Evolutionary conservation across 2,113 vertebrate genomes (phyloP).

Genomic region (Grammomys surdaster): DNA sequence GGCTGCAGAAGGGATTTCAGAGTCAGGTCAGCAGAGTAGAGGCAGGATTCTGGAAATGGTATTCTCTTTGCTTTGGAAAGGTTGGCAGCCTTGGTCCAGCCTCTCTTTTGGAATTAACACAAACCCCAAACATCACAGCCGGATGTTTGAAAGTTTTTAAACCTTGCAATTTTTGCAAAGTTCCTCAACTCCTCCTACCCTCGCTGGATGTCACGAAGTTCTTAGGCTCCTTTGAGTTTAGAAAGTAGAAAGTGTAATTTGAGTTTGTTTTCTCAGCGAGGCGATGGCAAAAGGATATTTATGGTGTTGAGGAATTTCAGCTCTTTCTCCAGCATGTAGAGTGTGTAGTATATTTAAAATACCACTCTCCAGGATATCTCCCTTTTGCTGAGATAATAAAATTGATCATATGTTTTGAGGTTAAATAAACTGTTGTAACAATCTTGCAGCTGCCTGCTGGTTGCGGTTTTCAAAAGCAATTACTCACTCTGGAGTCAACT

Average conservation of each 20-base stretch:
- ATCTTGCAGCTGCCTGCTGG: conserved; percentile 80
- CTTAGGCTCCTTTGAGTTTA: conserved; percentile 51
- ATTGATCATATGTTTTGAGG: conserved; percentile 83
- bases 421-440: conserved; percentile 82
- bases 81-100: not conserved
- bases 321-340: conserved; percentile 30
- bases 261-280: conserved; percentile 69
- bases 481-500: conserved; percentile 77
- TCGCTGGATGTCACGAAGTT: not conserved
- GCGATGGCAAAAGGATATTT: conserved; percentile 67
- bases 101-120: conserved; percentile 68
- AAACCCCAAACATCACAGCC: conserved; percentile 62
- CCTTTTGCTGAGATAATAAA: conserved; percentile 81
- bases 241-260: conserved; percentile 24
- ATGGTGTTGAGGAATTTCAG: conserved; percentile 35
- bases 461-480: conserved; percentile 80
- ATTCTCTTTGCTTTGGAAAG: conserved; percentile 66
- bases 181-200: conserved; percentile 60
- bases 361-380: conserved; percentile 63
- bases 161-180: conserved; percentile 76
- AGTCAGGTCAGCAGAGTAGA: not conserved
- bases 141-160: conserved; percentile 76
- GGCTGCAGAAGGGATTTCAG: not conserved
- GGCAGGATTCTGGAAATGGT: conserved; percentile 14
- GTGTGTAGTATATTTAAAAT: conserved; percentile 65